Conservation (phyloP, 2,888 invertebrate genomes). For the Frankliniella intonsa region DNA sequence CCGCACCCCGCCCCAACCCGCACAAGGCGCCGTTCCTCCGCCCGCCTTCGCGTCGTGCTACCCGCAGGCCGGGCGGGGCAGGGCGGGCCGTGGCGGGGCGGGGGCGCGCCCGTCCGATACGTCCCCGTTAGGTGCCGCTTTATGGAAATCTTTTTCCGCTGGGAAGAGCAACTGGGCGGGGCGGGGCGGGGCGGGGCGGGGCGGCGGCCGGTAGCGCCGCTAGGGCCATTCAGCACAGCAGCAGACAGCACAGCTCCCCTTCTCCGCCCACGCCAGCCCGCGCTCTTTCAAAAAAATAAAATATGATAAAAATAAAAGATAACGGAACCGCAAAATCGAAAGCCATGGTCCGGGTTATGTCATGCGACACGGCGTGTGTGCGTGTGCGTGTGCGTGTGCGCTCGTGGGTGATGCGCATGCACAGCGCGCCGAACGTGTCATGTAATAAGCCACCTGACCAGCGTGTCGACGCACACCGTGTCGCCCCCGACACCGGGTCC, state of each 20-base stretch:
- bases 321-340: neutral
- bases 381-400: no score
- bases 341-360: no score
- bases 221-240: neutral
- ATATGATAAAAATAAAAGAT: neutral
- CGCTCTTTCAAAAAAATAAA: neutral
- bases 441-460: no score
- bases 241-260: neutral
- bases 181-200: neutral
- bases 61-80: neutral
- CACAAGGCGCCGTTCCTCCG: no score
- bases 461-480: no score
- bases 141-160: conserved; percentile 11
- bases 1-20: no score
- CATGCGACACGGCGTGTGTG: no score
- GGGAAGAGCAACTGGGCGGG: neutral
- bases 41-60: neutral
- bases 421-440: no score
- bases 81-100: neutral
- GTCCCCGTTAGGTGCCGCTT: neutral
- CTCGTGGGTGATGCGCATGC: no score
- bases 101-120: neutral
- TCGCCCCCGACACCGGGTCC: no score
- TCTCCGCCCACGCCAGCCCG: no score
- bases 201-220: neutral